Evolutionary conservation across 2,113 vertebrate species (phyloP), one percentile per base, ranked within the genome.

Genomic region (Carassius gibelio): DNA sequence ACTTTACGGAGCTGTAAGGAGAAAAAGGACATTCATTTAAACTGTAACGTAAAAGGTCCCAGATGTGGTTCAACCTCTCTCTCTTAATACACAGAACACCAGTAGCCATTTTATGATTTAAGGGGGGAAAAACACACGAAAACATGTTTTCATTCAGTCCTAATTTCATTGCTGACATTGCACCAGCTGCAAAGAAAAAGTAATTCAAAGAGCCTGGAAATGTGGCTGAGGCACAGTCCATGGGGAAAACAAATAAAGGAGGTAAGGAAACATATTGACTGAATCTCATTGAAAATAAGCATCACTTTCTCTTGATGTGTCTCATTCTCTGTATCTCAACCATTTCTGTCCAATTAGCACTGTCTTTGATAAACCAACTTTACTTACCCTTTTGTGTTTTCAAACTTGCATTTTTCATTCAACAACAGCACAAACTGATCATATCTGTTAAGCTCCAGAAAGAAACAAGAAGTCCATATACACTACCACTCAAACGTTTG

Each of bases 1-100:
- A 98, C 97, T 91, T 98, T 99, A 93, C 97, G 97, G 83, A 99
- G 96, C 98, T 99, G 92, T 76, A 84, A 90, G 78, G 36, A 61
- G 36, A 66, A 68, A 75, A 59, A 17, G 36, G 64, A 78, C 21
- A 10, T 89, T 62, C 87, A 61, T 48, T 19, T 15, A 52, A 6
- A 21, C 38, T 48, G 55, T 13, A 23, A 23, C 7, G 26, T 36
- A 48, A 71, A 55, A 42, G 34, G 42, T 75, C 3, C 38, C 50
- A 15, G 10, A 48, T 52, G 45, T 10, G 57, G 61, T 64, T 83
- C 15, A 15, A 48, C 59, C 3, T 55, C 57, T 38, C 9, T 30
- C 62, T 68, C 59, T 77, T 36, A 62, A 75, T 26, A 57, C 52
- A 42, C 74, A 82, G 17, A n/a, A 38, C 50, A 75, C 13, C 4